Conservation (phyloP, 1,140 invertebrate genomes). For the Pseudachorutes palmiensis region DNA sequence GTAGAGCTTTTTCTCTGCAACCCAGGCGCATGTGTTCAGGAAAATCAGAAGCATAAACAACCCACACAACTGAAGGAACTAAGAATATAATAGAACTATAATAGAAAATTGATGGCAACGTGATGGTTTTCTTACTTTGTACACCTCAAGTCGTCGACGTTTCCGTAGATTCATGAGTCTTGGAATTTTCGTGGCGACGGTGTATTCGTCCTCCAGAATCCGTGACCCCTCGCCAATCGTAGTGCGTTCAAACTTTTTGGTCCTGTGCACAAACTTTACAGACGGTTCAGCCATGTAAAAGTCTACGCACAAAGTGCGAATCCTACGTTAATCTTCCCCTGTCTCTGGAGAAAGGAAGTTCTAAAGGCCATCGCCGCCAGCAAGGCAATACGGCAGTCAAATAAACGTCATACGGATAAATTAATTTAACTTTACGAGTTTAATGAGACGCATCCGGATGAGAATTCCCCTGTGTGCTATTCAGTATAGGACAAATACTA, state of each 20-base stretch:
- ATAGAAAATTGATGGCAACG: background rate
- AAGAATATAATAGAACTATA: background rate
- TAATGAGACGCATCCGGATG: background rate
- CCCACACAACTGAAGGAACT: background rate
- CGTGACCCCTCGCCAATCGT: background rate
- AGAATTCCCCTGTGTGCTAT: too few species aligned
- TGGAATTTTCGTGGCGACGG: too few species aligned
- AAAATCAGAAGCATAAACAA: slow-evolving; percentile 6
- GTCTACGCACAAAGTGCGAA: background rate
- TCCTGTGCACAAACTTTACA: background rate
- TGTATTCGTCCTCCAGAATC: too few species aligned
- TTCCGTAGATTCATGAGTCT: too few species aligned
- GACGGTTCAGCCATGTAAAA: background rate
- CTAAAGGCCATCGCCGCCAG: background rate
- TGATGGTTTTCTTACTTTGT: background rate
- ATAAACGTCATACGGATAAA: background rate
- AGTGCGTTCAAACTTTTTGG: background rate
- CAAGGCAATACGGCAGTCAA: background rate
- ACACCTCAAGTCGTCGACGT: background rate
- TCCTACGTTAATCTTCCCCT: background rate
- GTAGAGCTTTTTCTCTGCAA: background rate
- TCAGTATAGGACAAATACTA: too few species aligned
- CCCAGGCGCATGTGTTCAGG: background rate
- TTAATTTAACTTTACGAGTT: background rate
- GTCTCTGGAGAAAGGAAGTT: background rate